A percentile compares a stretch with the other conserved stretches of the same genome.
Conservation (phyloP, 2,888 invertebrate genomes). For the Orthosia gothica region DNA sequence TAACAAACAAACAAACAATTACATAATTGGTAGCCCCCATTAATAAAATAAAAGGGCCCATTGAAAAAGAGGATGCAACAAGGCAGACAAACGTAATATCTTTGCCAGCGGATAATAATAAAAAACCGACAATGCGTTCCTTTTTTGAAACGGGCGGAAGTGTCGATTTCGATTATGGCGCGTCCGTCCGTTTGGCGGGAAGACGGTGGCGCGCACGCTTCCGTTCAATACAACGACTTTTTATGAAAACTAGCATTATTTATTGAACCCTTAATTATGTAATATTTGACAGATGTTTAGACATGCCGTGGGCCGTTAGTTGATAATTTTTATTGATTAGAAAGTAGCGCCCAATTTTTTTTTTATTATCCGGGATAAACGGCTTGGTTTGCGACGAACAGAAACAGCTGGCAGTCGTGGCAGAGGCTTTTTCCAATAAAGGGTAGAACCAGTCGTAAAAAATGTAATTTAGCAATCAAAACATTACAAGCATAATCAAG, state of each 20-base stretch:
- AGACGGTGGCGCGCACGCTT: slow-evolving; percentile 77
- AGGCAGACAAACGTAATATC: slow-evolving; percentile 64
- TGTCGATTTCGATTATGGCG: slow-evolving; percentile 82
- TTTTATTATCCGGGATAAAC: no score
- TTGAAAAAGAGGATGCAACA: slow-evolving; percentile 63
- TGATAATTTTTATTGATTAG: slow-evolving; percentile 4
- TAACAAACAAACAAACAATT: slow-evolving; percentile 42
- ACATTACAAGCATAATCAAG: not conserved
- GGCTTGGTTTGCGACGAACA: not conserved
- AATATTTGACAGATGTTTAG: slow-evolving; percentile 55
- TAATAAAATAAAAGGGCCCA: slow-evolving; percentile 57
- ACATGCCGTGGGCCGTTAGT: slow-evolving; percentile 6
- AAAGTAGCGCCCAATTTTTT: no score
- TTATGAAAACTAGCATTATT: slow-evolving; percentile 49
- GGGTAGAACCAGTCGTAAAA: no score
- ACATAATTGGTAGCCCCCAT: slow-evolving; percentile 52
- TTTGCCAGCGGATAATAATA: slow-evolving; percentile 71
- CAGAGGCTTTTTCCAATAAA: no score
- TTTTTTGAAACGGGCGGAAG: slow-evolving; percentile 80
- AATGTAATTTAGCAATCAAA: not conserved
- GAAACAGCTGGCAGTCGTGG: no score
- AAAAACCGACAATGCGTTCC: slow-evolving; percentile 77
- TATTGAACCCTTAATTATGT: slow-evolving; percentile 42
- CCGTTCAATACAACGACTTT: slow-evolving; percentile 68
- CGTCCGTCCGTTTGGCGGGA: slow-evolving; percentile 81